A percentile compares a stretch with the other conserved stretches of the same genome.
Evolutionary conservation across 2,113 vertebrate species (phyloP).

Genomic region (Nerophis ophidion): DNA sequence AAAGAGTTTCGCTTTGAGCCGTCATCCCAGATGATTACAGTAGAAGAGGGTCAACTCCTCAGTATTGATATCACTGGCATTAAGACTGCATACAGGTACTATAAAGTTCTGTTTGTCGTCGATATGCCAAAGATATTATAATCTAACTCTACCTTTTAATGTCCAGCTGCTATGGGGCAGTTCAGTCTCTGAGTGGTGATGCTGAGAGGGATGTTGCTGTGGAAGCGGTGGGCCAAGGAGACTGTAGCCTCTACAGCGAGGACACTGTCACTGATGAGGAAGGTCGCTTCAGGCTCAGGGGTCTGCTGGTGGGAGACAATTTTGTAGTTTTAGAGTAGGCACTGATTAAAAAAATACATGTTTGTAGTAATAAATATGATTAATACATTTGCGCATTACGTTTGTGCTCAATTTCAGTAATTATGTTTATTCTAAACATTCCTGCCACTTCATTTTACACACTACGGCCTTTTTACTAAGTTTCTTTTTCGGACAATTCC

Average conservation of each 20-base stretch:
- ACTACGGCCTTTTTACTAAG: too few species aligned
- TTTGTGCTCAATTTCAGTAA: too few species aligned
- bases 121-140: not conserved
- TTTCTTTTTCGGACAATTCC: too few species aligned
- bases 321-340: not conserved
- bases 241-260: conserved; percentile 89
- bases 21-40: conserved; percentile 92
- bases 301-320: conserved; percentile 80
- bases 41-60: conserved; percentile 91
- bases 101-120: not conserved
- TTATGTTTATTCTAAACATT: too few species aligned
- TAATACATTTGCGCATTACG: too few species aligned
- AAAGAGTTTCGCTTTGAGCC: conserved; percentile 98
- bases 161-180: conserved; percentile 86
- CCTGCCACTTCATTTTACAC: too few species aligned
- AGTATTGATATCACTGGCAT: conserved; percentile 85
- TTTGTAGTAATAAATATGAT: too few species aligned
- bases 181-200: conserved; percentile 91
- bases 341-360: too few species aligned
- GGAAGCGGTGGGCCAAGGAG: conserved; percentile 86
- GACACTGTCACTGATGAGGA: conserved; percentile 93
- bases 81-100: conserved; percentile 77
- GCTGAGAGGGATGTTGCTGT: conserved; percentile 89
- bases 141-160: not conserved
- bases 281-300: conserved; percentile 88